phyloP scores from a whole-genome alignment of 2,113 vertebrate genomes.

The Phalacrocorax pelagicus region DNA sequence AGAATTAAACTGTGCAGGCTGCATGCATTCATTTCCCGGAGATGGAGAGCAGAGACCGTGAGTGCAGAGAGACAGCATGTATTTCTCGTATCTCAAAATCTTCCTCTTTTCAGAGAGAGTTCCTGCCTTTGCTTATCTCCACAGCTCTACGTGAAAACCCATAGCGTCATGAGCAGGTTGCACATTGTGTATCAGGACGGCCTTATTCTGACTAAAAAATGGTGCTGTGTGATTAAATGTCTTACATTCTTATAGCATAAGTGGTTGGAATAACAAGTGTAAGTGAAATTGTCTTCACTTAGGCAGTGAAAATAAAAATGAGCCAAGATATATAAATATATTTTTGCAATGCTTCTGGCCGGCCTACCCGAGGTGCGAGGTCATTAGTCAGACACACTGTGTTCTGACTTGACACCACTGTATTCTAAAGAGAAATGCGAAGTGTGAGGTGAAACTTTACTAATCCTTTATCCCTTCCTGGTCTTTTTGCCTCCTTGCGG shows the following conservation, averaged over 20 bases:
- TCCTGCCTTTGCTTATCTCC: background rate
- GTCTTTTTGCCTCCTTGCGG: background rate
- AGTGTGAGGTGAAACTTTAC: background rate
- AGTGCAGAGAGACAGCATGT: background rate
- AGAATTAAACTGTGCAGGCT: slow-evolving; percentile 62
- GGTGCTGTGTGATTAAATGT: background rate
- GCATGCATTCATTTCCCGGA: slow-evolving; percentile 67
- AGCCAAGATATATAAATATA: background rate
- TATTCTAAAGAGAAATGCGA: background rate
- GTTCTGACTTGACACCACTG: background rate
- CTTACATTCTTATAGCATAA: background rate
- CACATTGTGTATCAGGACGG: background rate
- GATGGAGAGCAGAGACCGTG: background rate
- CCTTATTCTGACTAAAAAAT: background rate
- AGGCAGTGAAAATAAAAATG: background rate
- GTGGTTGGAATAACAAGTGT: background rate
- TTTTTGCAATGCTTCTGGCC: background rate
- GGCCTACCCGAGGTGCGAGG: background rate
- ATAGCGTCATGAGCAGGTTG: background rate
- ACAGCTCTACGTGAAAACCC: background rate
- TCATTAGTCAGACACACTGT: background rate
- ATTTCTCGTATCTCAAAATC: background rate
- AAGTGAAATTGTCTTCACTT: background rate
- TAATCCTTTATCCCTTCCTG: background rate
- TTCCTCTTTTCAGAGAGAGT: background rate